A percentile compares a stretch with the other conserved stretches of the same genome.
Evolutionary conservation across 2,888 invertebrate genomes (phyloP).

Genomic region (Platypus cylindrus): DNA sequence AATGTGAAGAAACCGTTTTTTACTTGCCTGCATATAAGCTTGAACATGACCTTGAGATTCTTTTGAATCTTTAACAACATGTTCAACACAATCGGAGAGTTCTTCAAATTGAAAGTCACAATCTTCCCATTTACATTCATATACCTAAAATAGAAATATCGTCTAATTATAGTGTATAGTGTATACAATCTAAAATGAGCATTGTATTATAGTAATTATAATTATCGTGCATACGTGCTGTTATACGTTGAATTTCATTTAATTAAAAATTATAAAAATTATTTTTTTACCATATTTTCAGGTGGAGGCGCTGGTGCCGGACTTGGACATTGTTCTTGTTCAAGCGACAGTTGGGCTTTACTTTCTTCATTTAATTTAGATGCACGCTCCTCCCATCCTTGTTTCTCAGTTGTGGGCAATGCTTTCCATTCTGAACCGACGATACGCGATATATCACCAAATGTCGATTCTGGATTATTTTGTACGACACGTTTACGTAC

Average conservation of each 20-base stretch:
- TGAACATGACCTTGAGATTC: slow-evolving; percentile 54
- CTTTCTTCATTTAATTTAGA: slow-evolving; percentile 79
- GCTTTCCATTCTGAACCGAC: slow-evolving; percentile 88
- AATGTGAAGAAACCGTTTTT: too few species aligned
- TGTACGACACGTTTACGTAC: slow-evolving; percentile 84
- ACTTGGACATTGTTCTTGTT: slow-evolving; percentile 36
- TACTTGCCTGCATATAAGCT: slow-evolving; percentile 35
- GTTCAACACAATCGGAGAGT: slow-evolving; percentile 74
- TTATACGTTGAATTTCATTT: background rate
- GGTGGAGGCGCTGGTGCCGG: slow-evolving; percentile 32
- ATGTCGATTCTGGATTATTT: slow-evolving; percentile 87
- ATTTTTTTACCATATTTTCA: slow-evolving; percentile 33
- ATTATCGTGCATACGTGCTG: too few species aligned
- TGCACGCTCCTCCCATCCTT: slow-evolving; percentile 90
- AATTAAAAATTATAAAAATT: slow-evolving; percentile 6
- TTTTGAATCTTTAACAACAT: slow-evolving; percentile 68
- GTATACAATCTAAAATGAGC: background rate
- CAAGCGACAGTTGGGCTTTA: slow-evolving; percentile 48
- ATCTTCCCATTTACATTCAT: slow-evolving; percentile 81
- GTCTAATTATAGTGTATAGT: background rate
- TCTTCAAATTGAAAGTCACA: slow-evolving; percentile 93
- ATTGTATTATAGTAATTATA: background rate
- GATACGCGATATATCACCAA: slow-evolving; percentile 71
- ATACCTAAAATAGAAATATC: slow-evolving; percentile 41
- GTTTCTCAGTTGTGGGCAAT: slow-evolving; percentile 74